Base-by-base conservation (phyloP, 2,113 vertebrate genomes). In the Oostethus manadensis region DNA sequence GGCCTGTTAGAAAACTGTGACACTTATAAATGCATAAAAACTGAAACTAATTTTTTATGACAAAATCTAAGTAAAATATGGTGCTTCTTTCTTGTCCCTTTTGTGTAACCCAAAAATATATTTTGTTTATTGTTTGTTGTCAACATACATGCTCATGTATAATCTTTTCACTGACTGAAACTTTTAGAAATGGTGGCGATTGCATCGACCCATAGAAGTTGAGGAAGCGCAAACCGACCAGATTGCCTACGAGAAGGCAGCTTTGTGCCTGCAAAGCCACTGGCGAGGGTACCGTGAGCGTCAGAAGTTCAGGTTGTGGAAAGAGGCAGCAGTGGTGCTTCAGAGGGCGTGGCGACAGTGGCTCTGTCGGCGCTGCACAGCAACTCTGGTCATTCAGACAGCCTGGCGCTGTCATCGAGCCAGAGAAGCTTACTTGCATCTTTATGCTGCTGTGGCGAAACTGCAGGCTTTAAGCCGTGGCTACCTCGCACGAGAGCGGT, bases 131-230 rank as follows among this genome's bases (percentile, higher is more conserved):
- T 17, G 43, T 45, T 45, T 45, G 2, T 45, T 45, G 43, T 14
- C 7, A 45, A 11, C 17, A 14, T 14, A n/a, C 11, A 45, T 6
- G 17, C 43, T 17, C 17, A 45, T 45, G 11, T 45, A 45, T 45
- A 14, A 11, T 45, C 43, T 45, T 62, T 3, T 26, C 23, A 26
- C 23, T 47, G 5, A 10, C 16, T 15, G 17, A n/a, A 18, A 22
- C 9, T 51, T 3, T 54, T 82, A 99, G 97, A 88, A 83, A 82
- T 94, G 82, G 84, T 99, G 97, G 97, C 91, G 90, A 29, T 79
- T 65, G 58, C 88, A 88, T 63, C 85, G 63, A 69, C 69, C 74
- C 51, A 20, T 50, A 10, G 71, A 74, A n/a, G 64, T 57, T 1
- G 85, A 64, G 18, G 80, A 59, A 51, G 77, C 74, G 42, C 76